phyloP scores from a whole-genome alignment of 2,888 invertebrate genomes.

The Tetragonula carbonaria region DNA sequence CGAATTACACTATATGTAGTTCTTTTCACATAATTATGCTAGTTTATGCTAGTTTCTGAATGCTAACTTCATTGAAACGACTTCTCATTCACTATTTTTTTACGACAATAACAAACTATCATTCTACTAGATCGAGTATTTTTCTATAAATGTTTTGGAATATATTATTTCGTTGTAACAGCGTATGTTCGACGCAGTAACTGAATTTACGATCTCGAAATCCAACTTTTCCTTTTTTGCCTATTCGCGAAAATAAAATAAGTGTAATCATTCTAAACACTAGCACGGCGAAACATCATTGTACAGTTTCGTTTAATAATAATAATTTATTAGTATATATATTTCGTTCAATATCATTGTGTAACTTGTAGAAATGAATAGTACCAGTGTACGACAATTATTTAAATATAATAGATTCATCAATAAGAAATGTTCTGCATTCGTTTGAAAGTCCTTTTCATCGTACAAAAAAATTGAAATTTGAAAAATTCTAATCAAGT shows the following conservation, averaged over 20 bases:
- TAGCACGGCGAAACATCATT: conserved; percentile 45
- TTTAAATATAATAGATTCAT: conserved; percentile 56
- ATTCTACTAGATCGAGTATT: conserved; percentile 57
- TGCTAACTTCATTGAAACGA: not conserved
- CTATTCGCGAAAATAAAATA: conserved; percentile 10
- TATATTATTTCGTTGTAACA: conserved; percentile 29
- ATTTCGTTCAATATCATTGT: conserved; percentile 43
- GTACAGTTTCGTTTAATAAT: conserved; percentile 57
- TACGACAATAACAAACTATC: conserved; percentile 36
- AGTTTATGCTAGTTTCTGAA: conserved; percentile 15
- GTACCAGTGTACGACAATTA: conserved; percentile 72
- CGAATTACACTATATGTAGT: conserved; percentile 20
- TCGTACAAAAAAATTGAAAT: not conserved
- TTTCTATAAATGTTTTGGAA: conserved; percentile 43
- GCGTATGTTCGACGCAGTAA: conserved; percentile 21
- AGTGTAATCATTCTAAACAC: conserved; percentile 7
- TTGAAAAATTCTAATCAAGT: not conserved
- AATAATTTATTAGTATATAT: conserved; percentile 61
- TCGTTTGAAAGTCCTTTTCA: not conserved
- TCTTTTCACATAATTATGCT: conserved; percentile 14
- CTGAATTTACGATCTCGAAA: conserved; percentile 32
- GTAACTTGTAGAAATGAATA: conserved; percentile 46
- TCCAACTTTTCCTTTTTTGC: conserved; percentile 12
- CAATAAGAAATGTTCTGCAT: not conserved
- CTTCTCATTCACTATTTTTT: not conserved